Evolutionary conservation across 2,113 vertebrate genomes (phyloP).

Genomic region (Ceratotherium simum): DNA sequence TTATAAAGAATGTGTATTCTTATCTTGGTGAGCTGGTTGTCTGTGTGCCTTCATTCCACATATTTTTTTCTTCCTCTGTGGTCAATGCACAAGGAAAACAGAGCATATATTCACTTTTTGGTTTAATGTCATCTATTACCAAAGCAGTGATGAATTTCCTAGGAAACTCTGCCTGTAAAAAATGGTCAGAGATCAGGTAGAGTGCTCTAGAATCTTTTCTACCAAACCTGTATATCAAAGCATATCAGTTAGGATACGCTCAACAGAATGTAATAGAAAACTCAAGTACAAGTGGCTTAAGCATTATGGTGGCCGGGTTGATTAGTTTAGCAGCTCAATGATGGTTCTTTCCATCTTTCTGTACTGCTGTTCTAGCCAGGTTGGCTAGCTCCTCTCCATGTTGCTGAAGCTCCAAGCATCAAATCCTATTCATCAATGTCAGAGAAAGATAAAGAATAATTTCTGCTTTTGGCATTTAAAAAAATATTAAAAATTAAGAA

Average conservation of each 20-base stretch:
- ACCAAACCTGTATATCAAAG: not conserved
- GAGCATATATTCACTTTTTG: not conserved
- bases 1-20: not conserved
- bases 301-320: not conserved
- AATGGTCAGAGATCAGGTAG: not conserved
- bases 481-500: slow-evolving; percentile 26
- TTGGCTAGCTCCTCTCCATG: not conserved
- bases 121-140: not conserved
- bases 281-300: not conserved
- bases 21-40: not conserved
- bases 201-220: not conserved
- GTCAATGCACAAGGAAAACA: not conserved
- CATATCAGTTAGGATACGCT: not conserved
- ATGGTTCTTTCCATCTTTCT: not conserved
- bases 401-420: not conserved
- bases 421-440: not conserved
- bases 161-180: not conserved
- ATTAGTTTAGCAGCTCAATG: not conserved
- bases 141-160: not conserved
- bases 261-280: not conserved
- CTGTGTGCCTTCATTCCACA: not conserved
- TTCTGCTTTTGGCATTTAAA: slow-evolving; percentile 28
- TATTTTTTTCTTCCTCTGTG: not conserved
- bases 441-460: not conserved
- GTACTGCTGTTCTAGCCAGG: not conserved